Evolutionary conservation across 2,888 invertebrate species (phyloP).

Genomic region (Emmelina monodactyla): DNA sequence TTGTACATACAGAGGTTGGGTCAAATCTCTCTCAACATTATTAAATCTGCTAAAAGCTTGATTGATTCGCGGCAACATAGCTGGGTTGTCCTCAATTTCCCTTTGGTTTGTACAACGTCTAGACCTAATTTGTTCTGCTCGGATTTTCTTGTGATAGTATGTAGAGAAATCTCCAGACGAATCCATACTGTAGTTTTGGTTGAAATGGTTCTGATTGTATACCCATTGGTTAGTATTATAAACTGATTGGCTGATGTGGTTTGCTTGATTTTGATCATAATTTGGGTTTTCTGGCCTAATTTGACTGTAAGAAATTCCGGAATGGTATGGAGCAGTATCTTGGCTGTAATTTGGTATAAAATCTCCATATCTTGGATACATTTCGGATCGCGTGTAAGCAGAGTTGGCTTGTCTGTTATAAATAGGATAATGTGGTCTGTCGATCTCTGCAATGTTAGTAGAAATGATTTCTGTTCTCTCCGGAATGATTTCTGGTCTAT

Average conservation of each 20-base stretch:
- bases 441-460: no score
- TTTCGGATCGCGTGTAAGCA: no score
- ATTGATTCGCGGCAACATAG: conserved; percentile 27
- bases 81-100: background rate
- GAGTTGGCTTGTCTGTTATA: no score
- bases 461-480: no score
- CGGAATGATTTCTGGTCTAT: no score
- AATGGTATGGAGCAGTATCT: no score
- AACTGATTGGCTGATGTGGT: background rate
- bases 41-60: conserved; percentile 34
- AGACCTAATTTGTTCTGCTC: conserved; percentile 23
- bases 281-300: background rate
- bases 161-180: conserved; percentile 14
- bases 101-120: conserved; percentile 2
- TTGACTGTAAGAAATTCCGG: no score
- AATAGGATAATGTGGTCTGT: no score
- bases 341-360: no score
- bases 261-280: no score
- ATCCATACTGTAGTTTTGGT: conserved; percentile 2
- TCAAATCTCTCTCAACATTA: conserved; percentile 18
- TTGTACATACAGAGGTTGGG: conserved; percentile 31
- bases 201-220: background rate
- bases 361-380: background rate
- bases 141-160: conserved; percentile 35
- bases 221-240: background rate